Conservation (phyloP, 2,888 invertebrate species). For the Merodon equestris region DNA sequence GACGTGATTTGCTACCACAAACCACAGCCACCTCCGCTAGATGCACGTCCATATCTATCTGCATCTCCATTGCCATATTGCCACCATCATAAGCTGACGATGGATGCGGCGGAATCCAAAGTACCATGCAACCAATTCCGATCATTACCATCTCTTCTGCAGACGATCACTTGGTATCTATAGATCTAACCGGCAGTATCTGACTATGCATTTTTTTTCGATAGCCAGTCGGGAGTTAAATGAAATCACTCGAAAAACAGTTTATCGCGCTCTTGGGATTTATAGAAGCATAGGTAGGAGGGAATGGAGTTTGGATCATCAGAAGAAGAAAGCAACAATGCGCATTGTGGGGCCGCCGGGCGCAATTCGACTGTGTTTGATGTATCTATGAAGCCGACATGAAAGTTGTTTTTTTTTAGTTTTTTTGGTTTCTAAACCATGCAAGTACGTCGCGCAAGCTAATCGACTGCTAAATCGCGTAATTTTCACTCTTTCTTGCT, state of each 20-base stretch:
- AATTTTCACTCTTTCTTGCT: conserved; percentile 48
- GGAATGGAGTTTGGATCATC: conserved; percentile 5
- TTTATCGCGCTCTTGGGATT: conserved; percentile 33
- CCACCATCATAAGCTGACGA: too few relatives aligned
- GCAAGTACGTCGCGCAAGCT: conserved; percentile 22
- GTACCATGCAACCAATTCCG: conserved; percentile 13
- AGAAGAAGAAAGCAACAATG: conserved; percentile 21
- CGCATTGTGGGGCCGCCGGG: conserved; percentile 7
- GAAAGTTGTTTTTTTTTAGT: conserved; percentile 14
- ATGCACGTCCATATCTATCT: neutral
- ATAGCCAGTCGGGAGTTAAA: conserved; percentile 52
- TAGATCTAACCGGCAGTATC: too few relatives aligned
- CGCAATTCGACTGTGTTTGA: conserved; percentile 30
- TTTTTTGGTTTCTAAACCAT: too few relatives aligned
- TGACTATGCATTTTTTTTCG: neutral
- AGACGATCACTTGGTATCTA: too few relatives aligned
- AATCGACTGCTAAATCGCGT: conserved; percentile 57
- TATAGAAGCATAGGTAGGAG: too few relatives aligned
- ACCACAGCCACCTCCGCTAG: conserved; percentile 1
- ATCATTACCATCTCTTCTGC: conserved; percentile 22
- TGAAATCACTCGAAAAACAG: conserved; percentile 50
- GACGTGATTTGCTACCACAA: conserved; percentile 66
- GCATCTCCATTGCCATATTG: neutral
- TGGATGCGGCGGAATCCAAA: neutral
- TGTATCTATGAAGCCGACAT: conserved; percentile 35